Conservation (phyloP, 1,140 invertebrate species). For the Hyles vespertilio region DNA sequence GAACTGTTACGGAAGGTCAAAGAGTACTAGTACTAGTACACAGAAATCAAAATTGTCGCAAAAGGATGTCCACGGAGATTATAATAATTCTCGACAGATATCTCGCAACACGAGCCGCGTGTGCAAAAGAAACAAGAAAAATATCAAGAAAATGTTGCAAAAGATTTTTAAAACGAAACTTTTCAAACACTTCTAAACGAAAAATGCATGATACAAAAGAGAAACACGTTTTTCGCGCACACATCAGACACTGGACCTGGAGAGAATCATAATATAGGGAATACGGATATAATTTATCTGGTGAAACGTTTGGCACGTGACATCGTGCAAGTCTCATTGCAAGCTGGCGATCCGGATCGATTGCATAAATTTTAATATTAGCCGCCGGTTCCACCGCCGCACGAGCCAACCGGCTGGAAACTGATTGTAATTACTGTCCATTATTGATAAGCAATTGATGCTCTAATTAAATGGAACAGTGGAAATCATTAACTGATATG, state of each 20-base stretch:
- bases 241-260: constrained; percentile 1
- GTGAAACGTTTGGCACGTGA: constrained; percentile 20
- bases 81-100: too few species aligned
- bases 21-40: too few species aligned
- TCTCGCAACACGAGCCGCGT: too few species aligned
- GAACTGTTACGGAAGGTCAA: too few species aligned
- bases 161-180: too few species aligned
- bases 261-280: constrained; percentile 11
- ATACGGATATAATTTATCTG: constrained; percentile 22
- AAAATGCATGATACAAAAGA: neutral
- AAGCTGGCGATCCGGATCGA: constrained; percentile 33
- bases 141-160: too few species aligned
- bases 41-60: too few species aligned
- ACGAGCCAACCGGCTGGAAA: constrained; percentile 22
- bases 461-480: constrained; percentile 26
- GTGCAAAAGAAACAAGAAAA: too few species aligned
- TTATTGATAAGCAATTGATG: constrained; percentile 33
- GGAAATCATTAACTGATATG: constrained; percentile 13
- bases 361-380: constrained; percentile 59
- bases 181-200: neutral
- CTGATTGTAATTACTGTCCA: constrained; percentile 36
- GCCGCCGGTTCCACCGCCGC: constrained; percentile 12
- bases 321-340: constrained; percentile 13
- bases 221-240: neutral
- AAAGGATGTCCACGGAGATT: too few species aligned